Percentiles rank a stretch among this genome's conserved stretches.
Evolutionary conservation across 2,888 invertebrate genomes (phyloP).

Genomic region (Nysson spinosus): DNA sequence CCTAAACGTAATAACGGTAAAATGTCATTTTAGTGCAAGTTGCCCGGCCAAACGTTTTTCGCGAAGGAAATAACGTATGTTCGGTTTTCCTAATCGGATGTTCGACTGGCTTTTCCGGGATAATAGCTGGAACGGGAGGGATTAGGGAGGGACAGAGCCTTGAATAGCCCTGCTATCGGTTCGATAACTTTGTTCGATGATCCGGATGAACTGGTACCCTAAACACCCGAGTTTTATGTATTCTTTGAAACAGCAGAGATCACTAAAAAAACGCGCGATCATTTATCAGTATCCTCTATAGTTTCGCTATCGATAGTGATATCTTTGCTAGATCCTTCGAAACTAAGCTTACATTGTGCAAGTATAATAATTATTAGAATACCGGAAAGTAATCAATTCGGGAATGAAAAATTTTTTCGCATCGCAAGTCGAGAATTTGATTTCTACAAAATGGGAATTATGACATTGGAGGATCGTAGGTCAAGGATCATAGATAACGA

Average conservation of each 20-base stretch:
- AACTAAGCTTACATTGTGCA: too few species aligned
- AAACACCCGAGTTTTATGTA: constrained; percentile 39
- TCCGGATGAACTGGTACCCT: constrained; percentile 58
- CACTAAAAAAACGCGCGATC: background rate
- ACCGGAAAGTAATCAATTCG: too few species aligned
- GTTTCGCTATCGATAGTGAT: too few species aligned
- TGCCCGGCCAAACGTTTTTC: constrained; percentile 31
- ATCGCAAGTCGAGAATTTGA: too few species aligned
- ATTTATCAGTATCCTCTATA: too few species aligned
- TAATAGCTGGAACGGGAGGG: constrained; percentile 65
- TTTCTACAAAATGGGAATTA: too few species aligned
- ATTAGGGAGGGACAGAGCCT: constrained; percentile 62
- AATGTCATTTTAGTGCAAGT: constrained; percentile 52
- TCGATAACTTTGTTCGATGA: constrained; percentile 68
- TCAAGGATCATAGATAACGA: too few species aligned
- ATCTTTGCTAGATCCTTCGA: too few species aligned
- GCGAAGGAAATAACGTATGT: constrained; percentile 68
- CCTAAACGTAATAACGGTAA: constrained; percentile 60
- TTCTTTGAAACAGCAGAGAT: background rate
- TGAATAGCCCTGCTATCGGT: constrained; percentile 63
- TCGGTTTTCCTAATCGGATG: constrained; percentile 72
- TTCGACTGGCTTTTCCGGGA: constrained; percentile 70
- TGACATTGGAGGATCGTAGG: too few species aligned
- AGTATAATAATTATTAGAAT: too few species aligned
- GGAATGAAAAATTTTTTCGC: too few species aligned